A percentile compares a stretch with the other conserved stretches of the same genome.
Conservation (phyloP, 2,113 vertebrate genomes). For the Melanerpes formicivorus region DNA sequence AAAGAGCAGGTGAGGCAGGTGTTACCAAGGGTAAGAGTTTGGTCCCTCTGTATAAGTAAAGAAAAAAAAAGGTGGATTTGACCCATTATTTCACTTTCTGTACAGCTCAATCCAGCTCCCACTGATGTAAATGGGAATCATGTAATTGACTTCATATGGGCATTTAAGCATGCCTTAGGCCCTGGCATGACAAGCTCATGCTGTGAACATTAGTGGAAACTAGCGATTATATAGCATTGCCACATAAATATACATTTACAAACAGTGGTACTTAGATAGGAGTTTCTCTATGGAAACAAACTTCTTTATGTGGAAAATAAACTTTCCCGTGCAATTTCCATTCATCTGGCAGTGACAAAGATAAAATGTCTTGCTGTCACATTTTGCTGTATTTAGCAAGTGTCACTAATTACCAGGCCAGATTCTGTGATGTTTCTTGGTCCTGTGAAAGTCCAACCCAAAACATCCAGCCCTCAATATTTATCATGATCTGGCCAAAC, state of each 20-base stretch:
- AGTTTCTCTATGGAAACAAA: conserved; percentile 12
- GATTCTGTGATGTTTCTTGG: neutral
- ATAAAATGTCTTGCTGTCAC: neutral
- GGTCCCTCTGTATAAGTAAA: neutral
- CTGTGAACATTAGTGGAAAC: neutral
- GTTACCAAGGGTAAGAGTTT: conserved; percentile 18
- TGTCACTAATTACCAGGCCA: neutral
- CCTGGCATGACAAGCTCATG: neutral
- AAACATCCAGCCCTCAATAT: neutral
- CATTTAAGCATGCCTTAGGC: neutral
- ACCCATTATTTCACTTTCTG: neutral
- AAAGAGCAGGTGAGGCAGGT: neutral
- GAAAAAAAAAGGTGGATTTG: neutral
- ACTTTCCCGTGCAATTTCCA: neutral
- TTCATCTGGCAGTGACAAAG: neutral
- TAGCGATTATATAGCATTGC: neutral
- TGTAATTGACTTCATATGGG: neutral
- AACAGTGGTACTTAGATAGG: neutral
- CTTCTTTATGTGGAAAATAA: neutral
- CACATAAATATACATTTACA: conserved; percentile 3
- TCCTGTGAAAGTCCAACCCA: neutral
- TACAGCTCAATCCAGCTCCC: neutral
- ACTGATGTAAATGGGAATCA: neutral
- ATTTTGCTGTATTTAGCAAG: neutral
- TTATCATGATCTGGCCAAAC: neutral